phyloP scores from a whole-genome alignment of 2,797 vertebrate genomes.

The Microchirus variegatus region DNA sequence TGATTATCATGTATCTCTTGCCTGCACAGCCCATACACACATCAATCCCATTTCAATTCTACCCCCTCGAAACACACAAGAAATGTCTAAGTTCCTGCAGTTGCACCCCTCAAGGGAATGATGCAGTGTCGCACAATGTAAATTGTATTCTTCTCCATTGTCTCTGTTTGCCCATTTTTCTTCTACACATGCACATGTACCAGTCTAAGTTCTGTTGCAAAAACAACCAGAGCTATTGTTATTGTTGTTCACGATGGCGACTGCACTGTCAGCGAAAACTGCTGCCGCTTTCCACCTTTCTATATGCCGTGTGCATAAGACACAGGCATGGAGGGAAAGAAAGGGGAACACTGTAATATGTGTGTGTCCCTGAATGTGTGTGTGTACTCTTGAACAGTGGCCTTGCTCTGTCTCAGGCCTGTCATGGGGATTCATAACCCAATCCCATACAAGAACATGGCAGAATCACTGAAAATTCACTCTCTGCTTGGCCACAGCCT shows the following conservation, averaged over 20 bases:
- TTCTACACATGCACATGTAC: conserved; percentile 35
- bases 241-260: conserved; percentile 61
- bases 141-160: conserved; percentile 70
- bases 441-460: conserved; percentile 62
- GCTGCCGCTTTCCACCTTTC: conserved; percentile 44
- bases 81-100: conserved; percentile 44
- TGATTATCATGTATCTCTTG: conserved; percentile 13
- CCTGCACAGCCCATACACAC: not conserved
- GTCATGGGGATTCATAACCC: conserved; percentile 77
- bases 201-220: conserved; percentile 25
- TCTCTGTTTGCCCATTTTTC: conserved; percentile 73
- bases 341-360: not conserved
- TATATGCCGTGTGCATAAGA: conserved; percentile 47
- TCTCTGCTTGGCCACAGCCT: conserved; percentile 34
- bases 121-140: conserved; percentile 65
- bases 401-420: conserved; percentile 63
- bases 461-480: conserved; percentile 46
- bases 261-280: conserved; percentile 67
- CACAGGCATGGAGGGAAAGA: conserved; percentile 24
- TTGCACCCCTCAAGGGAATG: conserved; percentile 50
- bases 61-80: not conserved
- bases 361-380: conserved; percentile 10
- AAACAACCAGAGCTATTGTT: conserved; percentile 54
- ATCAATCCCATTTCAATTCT: not conserved
- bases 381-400: conserved; percentile 14